Evolutionary conservation across 2,113 vertebrate species (phyloP), one percentile per base, ranked within the genome.

Genomic region (Brachyistius frenatus): DNA sequence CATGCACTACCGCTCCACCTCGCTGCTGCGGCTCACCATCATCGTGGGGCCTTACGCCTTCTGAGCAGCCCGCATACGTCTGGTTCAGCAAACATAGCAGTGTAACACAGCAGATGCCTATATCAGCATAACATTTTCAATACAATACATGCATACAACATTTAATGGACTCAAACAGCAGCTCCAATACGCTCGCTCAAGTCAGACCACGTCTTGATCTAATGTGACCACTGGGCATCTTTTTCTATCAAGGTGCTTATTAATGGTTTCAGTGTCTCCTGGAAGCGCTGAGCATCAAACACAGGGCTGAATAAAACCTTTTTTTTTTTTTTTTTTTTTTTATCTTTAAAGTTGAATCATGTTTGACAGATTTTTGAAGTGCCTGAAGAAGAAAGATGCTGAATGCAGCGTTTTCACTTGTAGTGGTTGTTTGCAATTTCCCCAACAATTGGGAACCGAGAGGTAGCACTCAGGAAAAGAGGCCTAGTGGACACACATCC

Each of bases 31-130:
- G 87, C 79, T 99, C 93, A 99, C 97, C 54, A 95, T 99, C 92
- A 96, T 99, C 39, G 98, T 99, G 72, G 98, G 98, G 66, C 97
- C 97, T 9, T 98, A 97, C 1, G 74, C 96, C 77, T 99, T 99
- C 90, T 94, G 85, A 94, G 71, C 44, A 7, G 92, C 92, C 78
- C 89, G 90, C 94, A 91, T 92, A 60, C 47, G 56, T 76, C 73
- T 76, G 76, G 77, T 81, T 87, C 78, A 80, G 68, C 61, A 69
- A 81, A 82, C 82, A 84, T 81, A 88, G 64, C 78, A 76, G 69
- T 58, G 69, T 81, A 80, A 72, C 71, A 80, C 80, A 73, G 72
- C 73, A 82, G 76, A 85, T 50, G 76, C 86, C 83, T 86, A 70
- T 76, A 76, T 68, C 80, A 80, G 76, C 87, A 68, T 77, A 41